Percentiles rank a stretch among this genome's conserved stretches.
Evolutionary conservation across 2,113 vertebrate genomes (phyloP).

Genomic region (Campylomormyrus numenius): DNA sequence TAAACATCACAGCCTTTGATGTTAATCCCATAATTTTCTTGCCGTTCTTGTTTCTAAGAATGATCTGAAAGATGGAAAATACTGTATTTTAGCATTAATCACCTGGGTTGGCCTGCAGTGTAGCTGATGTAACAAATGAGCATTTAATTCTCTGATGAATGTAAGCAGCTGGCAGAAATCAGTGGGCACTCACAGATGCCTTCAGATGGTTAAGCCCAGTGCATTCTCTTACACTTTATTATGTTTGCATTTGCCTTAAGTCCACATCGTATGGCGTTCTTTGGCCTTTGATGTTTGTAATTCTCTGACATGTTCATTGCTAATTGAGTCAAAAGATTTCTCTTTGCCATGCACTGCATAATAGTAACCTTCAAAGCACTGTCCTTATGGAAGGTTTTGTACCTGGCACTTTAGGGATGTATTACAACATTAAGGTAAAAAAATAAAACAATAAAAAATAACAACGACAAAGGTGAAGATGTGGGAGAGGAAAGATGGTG

Average conservation of each 20-base stretch:
- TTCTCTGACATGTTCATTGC: background rate
- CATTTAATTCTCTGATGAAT: slow-evolving; percentile 6
- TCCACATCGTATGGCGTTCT: background rate
- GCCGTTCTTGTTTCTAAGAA: background rate
- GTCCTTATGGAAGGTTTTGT: background rate
- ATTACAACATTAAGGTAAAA: background rate
- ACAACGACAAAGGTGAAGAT: background rate
- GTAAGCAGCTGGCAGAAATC: slow-evolving; percentile 12
- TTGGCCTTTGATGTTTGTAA: background rate
- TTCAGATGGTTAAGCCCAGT: slow-evolving; percentile 2
- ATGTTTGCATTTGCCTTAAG: background rate
- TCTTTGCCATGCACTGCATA: background rate
- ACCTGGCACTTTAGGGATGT: background rate
- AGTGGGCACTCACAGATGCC: slow-evolving; percentile 2
- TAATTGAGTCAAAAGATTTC: slow-evolving; percentile 8
- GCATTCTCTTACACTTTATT: slow-evolving; percentile 10
- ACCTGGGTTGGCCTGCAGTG: background rate
- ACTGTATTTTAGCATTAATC: slow-evolving; percentile 17
- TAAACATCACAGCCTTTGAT: slow-evolving; percentile 14
- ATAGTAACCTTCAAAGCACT: background rate
- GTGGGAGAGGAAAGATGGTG: background rate
- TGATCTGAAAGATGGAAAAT: slow-evolving; percentile 4
- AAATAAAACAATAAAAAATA: background rate
- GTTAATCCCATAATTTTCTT: slow-evolving; percentile 9
- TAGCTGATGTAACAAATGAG: background rate